Base-by-base conservation (phyloP, 2,888 invertebrate genomes). In the Agrotis segetum region DNA sequence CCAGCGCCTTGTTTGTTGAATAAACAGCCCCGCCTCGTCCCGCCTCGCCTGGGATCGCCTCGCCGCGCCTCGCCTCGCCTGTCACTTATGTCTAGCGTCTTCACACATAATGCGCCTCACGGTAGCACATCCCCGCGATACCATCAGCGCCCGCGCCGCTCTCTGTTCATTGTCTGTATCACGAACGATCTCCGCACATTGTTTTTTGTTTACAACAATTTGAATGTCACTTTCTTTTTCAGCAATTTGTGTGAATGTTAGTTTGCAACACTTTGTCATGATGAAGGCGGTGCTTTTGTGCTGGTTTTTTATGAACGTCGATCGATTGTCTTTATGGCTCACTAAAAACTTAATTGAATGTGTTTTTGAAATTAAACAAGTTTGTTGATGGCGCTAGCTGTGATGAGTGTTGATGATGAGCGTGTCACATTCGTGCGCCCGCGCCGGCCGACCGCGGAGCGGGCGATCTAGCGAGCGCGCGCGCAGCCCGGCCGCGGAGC, bases 1-100 rank as follows among this genome's bases (percentile, higher is more conserved):
- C 84, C 78, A 82, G 80, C 79, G 82, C 84, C 85, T 88, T 94
- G 94, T 95, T 95, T 94, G 91, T 92, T 93, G 86, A 92, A 93
- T 89, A 94, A 94, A 94, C 92, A 94, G 85, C 78, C 86, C 85
- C 74, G 60, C 73, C 59, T 60, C 66, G 67, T 34, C 58, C 34
- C 69, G 85, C 80, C 86, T 85, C 50, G 50, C 67, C 60, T 50
- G 65, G 49, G 71, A 75, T 67, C 62, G 68, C 69, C 67, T 71
- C 71, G 72, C 64, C 77, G 66, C 62, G 71, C 80, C 78, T 81
- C 80, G 64, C 76, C 78, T 77, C 76, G 85, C 87, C 87, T 77
- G 84, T 85, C 84, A 83, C 76, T 84, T 83, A 81, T 71, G 80
- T 83, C 85, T 84, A 86, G 84, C 84, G 79, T 81, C 56, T 79